Evolutionary conservation across 92 coral and sea anemone genomes (phyloP), one percentile per base, ranked within the genome.

Genomic region (Pocillopora meandrina): DNA sequence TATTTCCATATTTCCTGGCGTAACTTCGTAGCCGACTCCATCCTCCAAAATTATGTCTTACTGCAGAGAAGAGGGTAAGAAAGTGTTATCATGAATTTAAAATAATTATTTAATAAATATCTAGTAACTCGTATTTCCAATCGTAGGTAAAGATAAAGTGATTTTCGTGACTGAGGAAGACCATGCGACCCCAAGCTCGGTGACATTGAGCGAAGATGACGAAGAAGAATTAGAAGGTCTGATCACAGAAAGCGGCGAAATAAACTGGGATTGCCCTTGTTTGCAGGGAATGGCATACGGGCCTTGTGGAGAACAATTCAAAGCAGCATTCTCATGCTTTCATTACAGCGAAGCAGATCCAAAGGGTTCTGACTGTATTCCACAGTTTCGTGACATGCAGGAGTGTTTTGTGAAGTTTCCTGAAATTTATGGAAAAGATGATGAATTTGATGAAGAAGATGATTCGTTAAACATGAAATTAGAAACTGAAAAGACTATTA

Each of bases 191-290:
- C 95, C 98, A 5, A 91, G 99, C 71, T 77, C 77, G 56, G 87
- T 95, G 10, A 71, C 78, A 19, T 77, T 96, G 60, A 88, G 91
- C 13, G 98, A 95, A 68, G 98, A 96, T 60, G 98, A 90, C 21
- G 97, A 91, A 11, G 97, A 90, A 15, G 99, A 95, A 67, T 88
- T 90, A 72, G 99, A 96, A 83, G 99, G 99, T 3, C 86, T 96
- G 70, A 96, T 96, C 72, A 96, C 95, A 92, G 87, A 95, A 11
- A 95, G 85, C 75, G 99, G 99, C 10, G 99, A 96, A 82, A 96
- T 96, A 52, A 96, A 96, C 93, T 96, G 99, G 99, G 99, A 96
- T 75, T 96, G 99, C 65, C 99, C 99, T 14, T 96, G 99, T 84
- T 84, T 96, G 63, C 98, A 95, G 86, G 99, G 99, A 9, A 96